Conservation (phyloP, 2,797 vertebrate genomes). For the Bovichtus diacanthus region DNA sequence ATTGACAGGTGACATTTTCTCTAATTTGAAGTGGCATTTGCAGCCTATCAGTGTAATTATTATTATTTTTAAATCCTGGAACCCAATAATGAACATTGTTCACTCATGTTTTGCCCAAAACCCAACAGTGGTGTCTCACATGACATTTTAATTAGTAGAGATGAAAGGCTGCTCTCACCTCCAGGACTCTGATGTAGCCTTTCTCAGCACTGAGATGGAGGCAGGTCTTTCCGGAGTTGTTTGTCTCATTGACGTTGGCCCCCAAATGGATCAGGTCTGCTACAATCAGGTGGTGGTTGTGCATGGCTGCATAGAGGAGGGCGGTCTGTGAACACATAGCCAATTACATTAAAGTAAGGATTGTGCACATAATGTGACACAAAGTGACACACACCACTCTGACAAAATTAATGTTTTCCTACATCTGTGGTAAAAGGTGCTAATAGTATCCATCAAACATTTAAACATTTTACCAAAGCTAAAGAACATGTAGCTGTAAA, state of each 20-base stretch:
- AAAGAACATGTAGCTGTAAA: too few species aligned
- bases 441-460: too few species aligned
- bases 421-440: too few species aligned
- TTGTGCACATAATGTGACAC: too few species aligned
- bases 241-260: conserved; percentile 83
- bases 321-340: conserved; percentile 82
- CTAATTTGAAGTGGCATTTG: not conserved
- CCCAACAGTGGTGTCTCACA: not conserved
- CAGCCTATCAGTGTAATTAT: too few species aligned
- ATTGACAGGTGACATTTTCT: not conserved
- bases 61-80: not conserved
- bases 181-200: conserved; percentile 86
- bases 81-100: not conserved
- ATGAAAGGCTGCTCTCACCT: conserved; percentile 76
- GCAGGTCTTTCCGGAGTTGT: conserved; percentile 85
- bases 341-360: not conserved
- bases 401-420: too few species aligned
- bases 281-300: conserved; percentile 90
- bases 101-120: not conserved
- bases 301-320: conserved; percentile 88
- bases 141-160: not conserved
- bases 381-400: too few species aligned
- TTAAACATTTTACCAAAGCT: too few species aligned
- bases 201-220: conserved; percentile 89
- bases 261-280: conserved; percentile 87